Conservation (phyloP, 1,140 invertebrate genomes). For the Magallana angulata region DNA sequence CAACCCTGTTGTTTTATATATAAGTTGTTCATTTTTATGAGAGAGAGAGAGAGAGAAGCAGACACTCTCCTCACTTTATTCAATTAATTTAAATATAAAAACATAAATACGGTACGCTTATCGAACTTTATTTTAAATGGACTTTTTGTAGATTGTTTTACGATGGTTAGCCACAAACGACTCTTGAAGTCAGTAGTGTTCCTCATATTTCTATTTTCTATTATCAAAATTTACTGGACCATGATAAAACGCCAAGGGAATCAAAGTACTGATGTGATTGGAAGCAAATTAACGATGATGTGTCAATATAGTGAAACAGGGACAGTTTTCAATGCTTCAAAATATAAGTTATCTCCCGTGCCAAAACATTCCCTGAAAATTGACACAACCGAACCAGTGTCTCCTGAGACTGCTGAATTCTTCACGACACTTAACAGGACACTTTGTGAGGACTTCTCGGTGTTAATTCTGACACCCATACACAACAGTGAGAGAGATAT, state of each 20-base stretch:
- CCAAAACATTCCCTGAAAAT: background rate
- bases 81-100: too few relatives aligned
- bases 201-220: too few relatives aligned
- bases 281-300: background rate
- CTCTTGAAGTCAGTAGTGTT: too few relatives aligned
- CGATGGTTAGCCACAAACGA: too few relatives aligned
- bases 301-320: background rate
- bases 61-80: too few relatives aligned
- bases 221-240: too few relatives aligned
- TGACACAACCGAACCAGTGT: background rate
- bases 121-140: too few relatives aligned
- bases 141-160: too few relatives aligned
- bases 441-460: background rate
- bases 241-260: background rate
- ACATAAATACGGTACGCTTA: too few relatives aligned
- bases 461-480: slow-evolving; percentile 73
- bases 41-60: too few relatives aligned
- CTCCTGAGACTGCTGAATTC: background rate
- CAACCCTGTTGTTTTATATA: too few relatives aligned
- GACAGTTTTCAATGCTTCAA: background rate
- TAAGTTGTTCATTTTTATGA: too few relatives aligned
- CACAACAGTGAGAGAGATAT: slow-evolving; percentile 68
- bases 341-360: background rate
- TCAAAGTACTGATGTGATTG: background rate
- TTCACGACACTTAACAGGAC: background rate